Percentiles rank a stretch among this genome's conserved stretches.
phyloP scores from a whole-genome alignment of 92 coral and sea anemone species.

The Meandrina meandrites region DNA sequence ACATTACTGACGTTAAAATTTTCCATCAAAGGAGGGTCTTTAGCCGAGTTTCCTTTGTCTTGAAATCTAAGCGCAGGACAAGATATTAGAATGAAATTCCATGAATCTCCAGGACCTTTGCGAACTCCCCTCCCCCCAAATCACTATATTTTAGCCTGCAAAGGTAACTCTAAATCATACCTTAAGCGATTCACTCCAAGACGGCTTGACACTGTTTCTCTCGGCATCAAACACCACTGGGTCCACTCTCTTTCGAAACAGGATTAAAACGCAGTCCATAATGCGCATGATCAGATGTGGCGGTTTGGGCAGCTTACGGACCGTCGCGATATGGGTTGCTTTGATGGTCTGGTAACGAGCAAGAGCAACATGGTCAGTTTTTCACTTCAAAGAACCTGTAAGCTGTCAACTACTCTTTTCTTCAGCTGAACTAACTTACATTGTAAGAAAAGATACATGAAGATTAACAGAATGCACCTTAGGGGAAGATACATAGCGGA shows the following conservation, averaged over 20 bases:
- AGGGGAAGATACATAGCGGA: no score
- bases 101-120: no score
- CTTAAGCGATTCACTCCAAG: conserved; percentile 93
- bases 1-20: no score
- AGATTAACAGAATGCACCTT: no score
- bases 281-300: conserved; percentile 98
- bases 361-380: background rate
- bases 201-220: conserved; percentile 73
- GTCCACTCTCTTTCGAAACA: conserved; percentile 79
- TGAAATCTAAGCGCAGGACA: no score
- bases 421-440: background rate
- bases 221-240: conserved; percentile 86
- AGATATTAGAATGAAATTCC: no score
- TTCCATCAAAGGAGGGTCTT: no score
- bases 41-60: no score
- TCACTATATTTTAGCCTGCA: background rate
- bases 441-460: background rate
- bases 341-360: conserved; percentile 81
- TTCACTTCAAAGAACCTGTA: background rate
- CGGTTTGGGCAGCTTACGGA: conserved; percentile 93
- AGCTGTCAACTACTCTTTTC: background rate
- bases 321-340: conserved; percentile 92
- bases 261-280: conserved; percentile 92
- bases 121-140: no score
- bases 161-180: conserved; percentile 35